phyloP scores from a whole-genome alignment of 2,113 vertebrate genomes.

The Crotalus horridus region DNA sequence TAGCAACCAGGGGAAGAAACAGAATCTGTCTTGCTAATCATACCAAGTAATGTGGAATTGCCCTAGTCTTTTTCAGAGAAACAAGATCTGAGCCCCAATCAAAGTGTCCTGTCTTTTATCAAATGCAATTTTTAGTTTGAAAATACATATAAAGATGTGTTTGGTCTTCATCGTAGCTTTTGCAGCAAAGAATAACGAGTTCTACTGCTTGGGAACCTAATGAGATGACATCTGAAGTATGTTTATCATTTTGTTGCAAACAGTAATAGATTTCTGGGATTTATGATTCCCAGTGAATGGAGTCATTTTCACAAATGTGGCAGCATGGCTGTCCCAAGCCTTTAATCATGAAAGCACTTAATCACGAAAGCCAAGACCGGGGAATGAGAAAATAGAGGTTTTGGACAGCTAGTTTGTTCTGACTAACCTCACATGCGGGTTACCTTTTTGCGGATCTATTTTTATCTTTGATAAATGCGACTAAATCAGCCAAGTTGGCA shows the following conservation, averaged over 20 bases:
- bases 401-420: background rate
- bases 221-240: background rate
- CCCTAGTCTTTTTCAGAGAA: background rate
- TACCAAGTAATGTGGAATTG: background rate
- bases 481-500: background rate
- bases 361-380: background rate
- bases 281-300: background rate
- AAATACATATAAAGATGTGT: background rate
- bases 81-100: background rate
- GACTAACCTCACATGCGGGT: background rate
- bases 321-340: background rate
- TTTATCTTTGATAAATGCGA: background rate
- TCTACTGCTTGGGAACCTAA: slow-evolving; percentile 2
- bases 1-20: background rate
- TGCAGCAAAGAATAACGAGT: background rate
- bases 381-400: background rate
- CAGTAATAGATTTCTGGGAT: background rate
- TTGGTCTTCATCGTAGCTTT: slow-evolving; percentile 1
- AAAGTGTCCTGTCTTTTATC: background rate
- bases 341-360: background rate
- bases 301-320: background rate
- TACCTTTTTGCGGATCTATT: background rate
- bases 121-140: background rate
- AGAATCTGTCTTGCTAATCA: background rate
- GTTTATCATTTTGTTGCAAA: background rate